These are phyloP conservation scores for Coilia nasus DNA, from an alignment of 2,797 vertebrate genomes.

Conservation along the genomic window DNA sequence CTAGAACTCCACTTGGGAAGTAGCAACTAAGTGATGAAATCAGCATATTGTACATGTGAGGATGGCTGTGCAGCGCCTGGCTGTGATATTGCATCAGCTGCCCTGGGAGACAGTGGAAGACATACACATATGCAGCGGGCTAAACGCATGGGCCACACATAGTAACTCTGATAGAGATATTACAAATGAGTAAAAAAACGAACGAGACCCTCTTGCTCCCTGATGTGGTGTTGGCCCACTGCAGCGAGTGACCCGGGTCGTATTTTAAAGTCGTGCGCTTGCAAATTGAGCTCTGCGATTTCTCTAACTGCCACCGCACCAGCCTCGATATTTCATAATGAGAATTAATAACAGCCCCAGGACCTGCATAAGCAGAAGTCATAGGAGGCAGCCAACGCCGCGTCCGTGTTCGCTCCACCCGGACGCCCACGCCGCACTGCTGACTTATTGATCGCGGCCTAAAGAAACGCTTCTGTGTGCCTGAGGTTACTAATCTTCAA, in stretches of 20 bases:
- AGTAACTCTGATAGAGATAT: background rate
- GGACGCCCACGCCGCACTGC: conserved; percentile 26
- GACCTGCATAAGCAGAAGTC: conserved; percentile 16
- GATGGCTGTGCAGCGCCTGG: background rate
- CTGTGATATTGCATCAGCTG: conserved; percentile 5
- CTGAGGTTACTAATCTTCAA: conserved; percentile 37
- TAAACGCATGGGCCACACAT: background rate
- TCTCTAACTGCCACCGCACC: background rate
- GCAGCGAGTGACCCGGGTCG: background rate
- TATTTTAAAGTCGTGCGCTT: conserved; percentile 13
- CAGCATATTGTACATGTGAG: background rate
- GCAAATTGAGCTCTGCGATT: background rate
- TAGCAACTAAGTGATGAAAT: conserved; percentile 5
- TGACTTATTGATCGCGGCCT: conserved; percentile 50
- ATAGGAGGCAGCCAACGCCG: conserved; percentile 39
- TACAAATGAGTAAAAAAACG: background rate
- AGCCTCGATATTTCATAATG: conserved; percentile 15
- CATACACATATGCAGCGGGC: background rate
- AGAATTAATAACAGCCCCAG: background rate
- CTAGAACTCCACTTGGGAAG: background rate
- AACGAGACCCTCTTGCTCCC: background rate
- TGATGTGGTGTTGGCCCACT: background rate
- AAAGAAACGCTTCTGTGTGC: conserved; percentile 49
- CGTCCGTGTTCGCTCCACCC: conserved; percentile 29
- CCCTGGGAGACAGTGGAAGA: background rate